Percentiles rank a stretch among this genome's conserved stretches.
Conservation (phyloP, 2,797 vertebrate species). For the Cyclopterus lumpus region DNA sequence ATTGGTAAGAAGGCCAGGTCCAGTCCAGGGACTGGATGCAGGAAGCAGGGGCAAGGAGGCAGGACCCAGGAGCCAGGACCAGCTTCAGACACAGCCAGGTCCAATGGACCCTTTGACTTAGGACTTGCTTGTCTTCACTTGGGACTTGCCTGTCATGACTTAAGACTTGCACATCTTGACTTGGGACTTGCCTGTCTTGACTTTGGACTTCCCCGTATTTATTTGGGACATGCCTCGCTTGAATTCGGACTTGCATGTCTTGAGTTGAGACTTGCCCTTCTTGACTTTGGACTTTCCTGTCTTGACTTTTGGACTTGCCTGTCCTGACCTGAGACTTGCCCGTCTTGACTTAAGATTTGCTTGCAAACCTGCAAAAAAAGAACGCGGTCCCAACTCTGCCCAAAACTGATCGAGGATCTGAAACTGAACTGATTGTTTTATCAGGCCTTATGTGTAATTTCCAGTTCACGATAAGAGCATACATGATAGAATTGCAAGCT, state of each 20-base stretch:
- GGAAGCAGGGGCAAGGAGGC: too few species aligned
- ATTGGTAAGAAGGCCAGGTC: too few species aligned
- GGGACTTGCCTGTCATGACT: background rate
- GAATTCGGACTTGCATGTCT: too few species aligned
- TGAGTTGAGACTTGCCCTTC: too few species aligned
- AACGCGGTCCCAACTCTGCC: background rate
- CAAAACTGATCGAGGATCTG: too few species aligned
- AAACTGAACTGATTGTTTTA: background rate
- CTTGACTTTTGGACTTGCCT: background rate
- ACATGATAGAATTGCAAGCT: background rate
- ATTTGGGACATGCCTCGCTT: background rate
- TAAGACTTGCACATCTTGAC: background rate
- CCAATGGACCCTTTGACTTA: too few species aligned
- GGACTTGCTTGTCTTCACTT: background rate
- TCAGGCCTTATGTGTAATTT: background rate
- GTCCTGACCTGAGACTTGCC: background rate
- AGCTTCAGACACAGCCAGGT: too few species aligned
- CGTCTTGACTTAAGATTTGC: background rate
- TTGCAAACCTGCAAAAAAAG: background rate
- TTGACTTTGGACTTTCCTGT: too few species aligned
- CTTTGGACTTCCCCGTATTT: too few species aligned
- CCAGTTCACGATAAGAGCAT: background rate
- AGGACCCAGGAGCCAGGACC: too few species aligned
- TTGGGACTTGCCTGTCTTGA: background rate
- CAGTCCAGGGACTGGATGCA: too few species aligned